A percentile compares a stretch with the other conserved stretches of the same genome.
Evolutionary conservation across 1,140 invertebrate species (phyloP).

Genomic region (Formica exsecta): DNA sequence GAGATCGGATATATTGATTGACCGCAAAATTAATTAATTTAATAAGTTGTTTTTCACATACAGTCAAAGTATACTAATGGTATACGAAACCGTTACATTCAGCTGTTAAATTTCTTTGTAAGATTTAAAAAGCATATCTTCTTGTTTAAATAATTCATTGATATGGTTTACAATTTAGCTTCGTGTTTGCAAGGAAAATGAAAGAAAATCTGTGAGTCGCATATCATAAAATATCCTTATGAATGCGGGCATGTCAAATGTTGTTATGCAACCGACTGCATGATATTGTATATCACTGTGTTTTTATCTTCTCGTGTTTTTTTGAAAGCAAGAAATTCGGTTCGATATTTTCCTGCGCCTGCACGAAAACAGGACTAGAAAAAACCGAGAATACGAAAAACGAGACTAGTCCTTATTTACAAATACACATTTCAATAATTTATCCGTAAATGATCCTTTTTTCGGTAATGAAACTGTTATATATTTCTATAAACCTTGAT

Average conservation of each 20-base stretch:
- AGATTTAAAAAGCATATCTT: slow-evolving; percentile 19
- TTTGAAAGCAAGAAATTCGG: background rate
- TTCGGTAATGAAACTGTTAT: slow-evolving; percentile 40
- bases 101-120: background rate
- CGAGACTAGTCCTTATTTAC: slow-evolving; percentile 59
- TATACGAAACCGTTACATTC: background rate
- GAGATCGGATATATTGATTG: background rate
- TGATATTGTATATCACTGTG: slow-evolving; percentile 11
- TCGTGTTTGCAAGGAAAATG: background rate
- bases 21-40: slow-evolving; percentile 15
- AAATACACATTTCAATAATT: slow-evolving; percentile 70
- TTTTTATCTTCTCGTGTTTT: slow-evolving; percentile 1
- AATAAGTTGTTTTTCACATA: background rate
- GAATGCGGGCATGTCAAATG: background rate
- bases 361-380: slow-evolving; percentile 46
- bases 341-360: slow-evolving; percentile 64
- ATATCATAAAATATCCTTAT: background rate
- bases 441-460: slow-evolving; percentile 58
- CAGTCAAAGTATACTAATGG: slow-evolving; percentile 18
- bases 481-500: slow-evolving; percentile 31
- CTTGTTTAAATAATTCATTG: slow-evolving; percentile 2
- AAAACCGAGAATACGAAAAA: background rate
- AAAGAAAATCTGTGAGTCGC: slow-evolving; percentile 9
- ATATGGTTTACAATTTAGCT: too few relatives aligned
- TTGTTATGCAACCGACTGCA: slow-evolving; percentile 2